phyloP scores from a whole-genome alignment of 2,113 vertebrate species.

The Nestor notabilis region DNA sequence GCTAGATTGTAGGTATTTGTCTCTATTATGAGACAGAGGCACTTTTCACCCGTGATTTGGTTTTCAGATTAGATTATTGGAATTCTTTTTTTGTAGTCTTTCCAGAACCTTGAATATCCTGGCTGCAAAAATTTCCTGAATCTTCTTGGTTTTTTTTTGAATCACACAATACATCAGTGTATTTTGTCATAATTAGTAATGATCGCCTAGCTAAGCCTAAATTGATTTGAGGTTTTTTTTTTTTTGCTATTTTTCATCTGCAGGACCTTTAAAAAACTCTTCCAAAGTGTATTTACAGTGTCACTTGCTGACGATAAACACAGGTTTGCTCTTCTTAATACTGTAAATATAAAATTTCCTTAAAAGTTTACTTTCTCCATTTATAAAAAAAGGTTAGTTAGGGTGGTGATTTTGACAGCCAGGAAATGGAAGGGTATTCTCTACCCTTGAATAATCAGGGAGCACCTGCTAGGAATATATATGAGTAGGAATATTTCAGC shows the following conservation, averaged over 20 bases:
- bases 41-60: slow-evolving; percentile 10
- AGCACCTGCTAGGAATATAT: background rate
- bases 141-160: background rate
- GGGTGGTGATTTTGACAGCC: background rate
- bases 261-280: background rate
- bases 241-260: background rate
- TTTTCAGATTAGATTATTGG: slow-evolving; percentile 41
- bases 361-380: background rate
- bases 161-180: background rate
- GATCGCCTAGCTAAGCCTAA: background rate
- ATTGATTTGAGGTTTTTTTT: background rate
- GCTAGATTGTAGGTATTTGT: slow-evolving; percentile 25
- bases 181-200: slow-evolving; percentile 32
- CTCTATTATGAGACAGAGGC: background rate
- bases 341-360: background rate
- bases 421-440: background rate
- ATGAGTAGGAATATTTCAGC: background rate
- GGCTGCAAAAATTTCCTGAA: background rate
- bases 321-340: background rate
- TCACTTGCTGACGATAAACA: background rate
- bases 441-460: background rate
- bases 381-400: background rate
- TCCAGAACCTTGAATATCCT: slow-evolving; percentile 20
- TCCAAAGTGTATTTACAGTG: background rate
- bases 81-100: slow-evolving; percentile 5